Evolutionary conservation across 2,113 vertebrate genomes (phyloP).

Genomic region (Platichthys stellatus): DNA sequence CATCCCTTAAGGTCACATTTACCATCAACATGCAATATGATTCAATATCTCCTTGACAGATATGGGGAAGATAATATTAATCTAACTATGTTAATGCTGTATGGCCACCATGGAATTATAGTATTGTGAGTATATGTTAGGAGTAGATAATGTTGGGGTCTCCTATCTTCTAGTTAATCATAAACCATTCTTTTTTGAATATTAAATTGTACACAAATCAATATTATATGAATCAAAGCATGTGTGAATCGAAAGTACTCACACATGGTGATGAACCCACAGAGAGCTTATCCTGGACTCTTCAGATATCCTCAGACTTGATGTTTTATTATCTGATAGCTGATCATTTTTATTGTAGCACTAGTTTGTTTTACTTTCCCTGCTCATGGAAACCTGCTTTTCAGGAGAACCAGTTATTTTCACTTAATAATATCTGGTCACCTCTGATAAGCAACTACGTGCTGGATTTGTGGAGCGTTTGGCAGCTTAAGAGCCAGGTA

Average conservation of each 20-base stretch:
- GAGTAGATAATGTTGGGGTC: background rate
- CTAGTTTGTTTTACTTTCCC: too few species aligned
- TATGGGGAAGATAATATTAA: background rate
- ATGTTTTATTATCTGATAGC: background rate
- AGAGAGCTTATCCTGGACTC: too few species aligned
- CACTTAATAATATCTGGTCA: background rate
- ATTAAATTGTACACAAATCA: too few species aligned
- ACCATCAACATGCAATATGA: slow-evolving; percentile 1
- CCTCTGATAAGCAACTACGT: background rate
- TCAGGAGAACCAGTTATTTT: background rate
- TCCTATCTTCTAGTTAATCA: background rate
- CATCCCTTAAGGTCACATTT: background rate
- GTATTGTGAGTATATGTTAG: background rate
- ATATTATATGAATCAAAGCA: too few species aligned
- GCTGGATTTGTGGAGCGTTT: background rate
- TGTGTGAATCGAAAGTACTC: too few species aligned
- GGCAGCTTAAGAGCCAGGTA: background rate
- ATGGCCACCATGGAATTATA: background rate
- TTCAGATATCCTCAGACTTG: too few species aligned
- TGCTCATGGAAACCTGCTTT: background rate
- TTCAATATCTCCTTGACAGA: background rate
- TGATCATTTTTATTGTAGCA: background rate
- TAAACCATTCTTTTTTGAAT: too few species aligned
- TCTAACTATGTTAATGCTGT: background rate
- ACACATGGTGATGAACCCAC: background rate